Base-by-base conservation (phyloP, 2,888 invertebrate species). In the Molanna angustata region DNA sequence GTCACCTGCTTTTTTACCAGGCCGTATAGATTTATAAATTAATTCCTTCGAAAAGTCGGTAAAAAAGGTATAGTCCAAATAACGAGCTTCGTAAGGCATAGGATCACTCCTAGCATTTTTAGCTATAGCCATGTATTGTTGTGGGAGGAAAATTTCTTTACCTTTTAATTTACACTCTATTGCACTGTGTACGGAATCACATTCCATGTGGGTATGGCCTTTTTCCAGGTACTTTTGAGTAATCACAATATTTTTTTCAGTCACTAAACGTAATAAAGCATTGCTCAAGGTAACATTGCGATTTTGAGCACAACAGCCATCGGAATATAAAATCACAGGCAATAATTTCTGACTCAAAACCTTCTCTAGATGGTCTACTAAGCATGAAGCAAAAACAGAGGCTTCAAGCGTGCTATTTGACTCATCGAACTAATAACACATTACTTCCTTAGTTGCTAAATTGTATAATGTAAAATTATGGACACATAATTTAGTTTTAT, bases 351-450 rank as follows among this genome's bases (percentile, higher is more conserved):
- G 3, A 17, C 39, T 4, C n/a, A 39, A 39, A 17, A 39, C 3
- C 14, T 16, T 39, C 7, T 17, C 4, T 14, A 39, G 17, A 4
- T 17, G 17, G 17, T 39, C 39, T 6, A 39, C 17, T 17, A 39
- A 14, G 14, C 39, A 39, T 6, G 39, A 39, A 4, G 39, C 39
- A 39, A 39, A 39, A 4, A 39, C 39, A 17, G 17, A 39, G 18
- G 39, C 39, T 17, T 17, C 39, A 17, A 39, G 39, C 17, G 17
- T 17, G 14, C 39, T n/a, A 18, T 39, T 39, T 3, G 39, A 13
- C 17, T 39, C 39, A 39, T 39, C 39, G n/a, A 39, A 39, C 39
- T 18, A 39, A 17, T 39, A 39, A n/a, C 39, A 39, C 17, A 39
- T 17, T 3, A 17, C 18, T 39, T 39, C 39, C 18, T 17, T 14